These are phyloP conservation scores for Anarsia innoxiella DNA, from an alignment of 2,888 invertebrate species.

Conservation along the genomic window DNA sequence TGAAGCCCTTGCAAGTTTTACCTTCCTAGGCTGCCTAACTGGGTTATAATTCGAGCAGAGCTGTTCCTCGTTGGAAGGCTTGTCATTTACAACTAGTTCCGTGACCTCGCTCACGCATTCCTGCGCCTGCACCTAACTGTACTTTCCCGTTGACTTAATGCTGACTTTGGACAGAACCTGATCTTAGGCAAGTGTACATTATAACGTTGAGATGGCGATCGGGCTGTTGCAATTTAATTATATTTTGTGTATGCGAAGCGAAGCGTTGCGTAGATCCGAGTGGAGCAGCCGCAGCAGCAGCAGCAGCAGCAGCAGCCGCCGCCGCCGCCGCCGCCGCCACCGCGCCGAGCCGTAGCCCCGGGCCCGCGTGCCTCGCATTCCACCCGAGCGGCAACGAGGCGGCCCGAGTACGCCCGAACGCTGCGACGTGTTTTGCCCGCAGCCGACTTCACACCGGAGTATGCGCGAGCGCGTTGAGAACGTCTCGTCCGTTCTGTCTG, in stretches of 20 bases:
- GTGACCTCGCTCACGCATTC: slow-evolving; percentile 76
- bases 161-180: slow-evolving; percentile 72
- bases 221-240: slow-evolving; percentile 71
- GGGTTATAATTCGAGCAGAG: slow-evolving; percentile 49
- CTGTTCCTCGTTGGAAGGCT: slow-evolving; percentile 61
- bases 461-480: slow-evolving; percentile 72
- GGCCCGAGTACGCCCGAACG: slow-evolving; percentile 37
- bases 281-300: slow-evolving; percentile 20
- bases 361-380: slow-evolving; percentile 66
- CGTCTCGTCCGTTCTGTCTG: slow-evolving; percentile 52
- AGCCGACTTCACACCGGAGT: slow-evolving; percentile 71
- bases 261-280: slow-evolving; percentile 54
- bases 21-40: slow-evolving; percentile 26
- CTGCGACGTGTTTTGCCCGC: slow-evolving; percentile 45
- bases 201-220: slow-evolving; percentile 60
- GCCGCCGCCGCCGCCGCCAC: slow-evolving; percentile 20
- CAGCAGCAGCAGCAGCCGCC: no score
- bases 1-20: slow-evolving; percentile 9
- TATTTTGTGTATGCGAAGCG: slow-evolving; percentile 62
- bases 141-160: slow-evolving; percentile 74
- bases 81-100: slow-evolving; percentile 75
- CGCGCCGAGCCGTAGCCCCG: slow-evolving; percentile 47
- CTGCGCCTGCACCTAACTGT: slow-evolving; percentile 75
- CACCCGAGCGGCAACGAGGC: slow-evolving; percentile 46
- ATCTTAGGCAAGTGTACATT: slow-evolving; percentile 69